A percentile compares a stretch with the other conserved stretches of the same genome.
phyloP scores from a whole-genome alignment of 2,113 vertebrate genomes.

The Centrocercus urophasianus region DNA sequence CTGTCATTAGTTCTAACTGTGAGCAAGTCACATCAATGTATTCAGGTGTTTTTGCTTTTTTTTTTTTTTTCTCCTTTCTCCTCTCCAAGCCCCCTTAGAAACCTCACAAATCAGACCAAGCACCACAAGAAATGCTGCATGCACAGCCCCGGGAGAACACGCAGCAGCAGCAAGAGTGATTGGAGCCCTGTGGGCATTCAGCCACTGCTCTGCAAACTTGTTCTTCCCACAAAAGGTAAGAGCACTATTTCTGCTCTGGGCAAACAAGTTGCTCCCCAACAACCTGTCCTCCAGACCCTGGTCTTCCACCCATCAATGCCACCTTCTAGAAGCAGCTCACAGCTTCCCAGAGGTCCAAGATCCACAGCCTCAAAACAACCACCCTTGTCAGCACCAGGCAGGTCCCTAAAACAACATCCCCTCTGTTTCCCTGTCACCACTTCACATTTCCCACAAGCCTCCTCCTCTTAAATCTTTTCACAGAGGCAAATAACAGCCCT shows the following conservation, averaged over 20 bases:
- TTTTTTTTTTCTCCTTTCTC: background rate
- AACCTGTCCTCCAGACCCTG: background rate
- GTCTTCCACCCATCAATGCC: background rate
- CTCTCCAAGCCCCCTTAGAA: background rate
- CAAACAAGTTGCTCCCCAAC: background rate
- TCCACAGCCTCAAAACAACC: background rate
- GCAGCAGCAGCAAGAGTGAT: background rate
- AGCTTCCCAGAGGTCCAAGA: background rate
- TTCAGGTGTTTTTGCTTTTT: background rate
- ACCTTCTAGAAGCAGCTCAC: background rate
- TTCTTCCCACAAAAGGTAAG: background rate
- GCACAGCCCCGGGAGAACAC: background rate
- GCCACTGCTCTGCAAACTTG: background rate
- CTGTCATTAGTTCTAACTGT: accelerated
- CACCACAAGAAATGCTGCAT: background rate
- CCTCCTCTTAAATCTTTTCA: background rate
- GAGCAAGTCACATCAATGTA: background rate
- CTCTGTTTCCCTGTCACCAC: slow-evolving; percentile 7
- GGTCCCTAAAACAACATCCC: background rate
- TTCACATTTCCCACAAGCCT: background rate
- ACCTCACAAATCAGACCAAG: background rate
- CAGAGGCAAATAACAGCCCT: background rate
- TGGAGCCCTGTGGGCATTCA: background rate
- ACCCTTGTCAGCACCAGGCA: background rate
- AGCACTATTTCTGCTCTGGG: background rate